Percentiles rank a stretch among this genome's conserved stretches.
These are phyloP conservation scores for Corythaixoides concolor DNA, from an alignment of 2,113 vertebrate genomes.

Conservation along the genomic window DNA sequence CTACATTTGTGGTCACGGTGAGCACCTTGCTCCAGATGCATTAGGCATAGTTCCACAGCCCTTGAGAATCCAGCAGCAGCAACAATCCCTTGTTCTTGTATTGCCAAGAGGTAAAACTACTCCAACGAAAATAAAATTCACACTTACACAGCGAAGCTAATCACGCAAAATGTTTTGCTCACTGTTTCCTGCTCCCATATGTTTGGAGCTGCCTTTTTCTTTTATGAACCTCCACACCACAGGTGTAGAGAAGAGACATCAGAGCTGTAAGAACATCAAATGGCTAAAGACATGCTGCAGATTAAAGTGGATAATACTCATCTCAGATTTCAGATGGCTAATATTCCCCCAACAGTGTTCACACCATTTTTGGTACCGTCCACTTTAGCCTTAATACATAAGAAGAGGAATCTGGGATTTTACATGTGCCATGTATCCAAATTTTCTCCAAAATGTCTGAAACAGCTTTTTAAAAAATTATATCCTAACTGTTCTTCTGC, in stretches of 20 bases:
- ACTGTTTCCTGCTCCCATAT: not conserved
- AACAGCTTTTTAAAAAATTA: not conserved
- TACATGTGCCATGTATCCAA: not conserved
- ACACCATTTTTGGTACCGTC: not conserved
- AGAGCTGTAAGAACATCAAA: not conserved
- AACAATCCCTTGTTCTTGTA: not conserved
- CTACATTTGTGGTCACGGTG: accelerated
- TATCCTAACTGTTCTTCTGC: not conserved
- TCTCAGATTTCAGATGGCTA: not conserved
- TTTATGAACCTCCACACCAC: not conserved
- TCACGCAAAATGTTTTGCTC: not conserved
- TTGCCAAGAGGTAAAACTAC: not conserved
- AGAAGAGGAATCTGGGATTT: not conserved
- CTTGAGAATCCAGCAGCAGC: not conserved
- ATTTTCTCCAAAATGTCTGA: not conserved
- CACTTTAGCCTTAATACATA: not conserved
- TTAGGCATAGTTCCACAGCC: not conserved
- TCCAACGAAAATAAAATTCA: not conserved
- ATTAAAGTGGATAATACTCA: not conserved
- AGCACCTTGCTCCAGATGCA: not conserved
- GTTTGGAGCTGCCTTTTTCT: not conserved
- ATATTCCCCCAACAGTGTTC: not conserved
- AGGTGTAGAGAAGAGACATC: not conserved
- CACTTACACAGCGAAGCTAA: not conserved
- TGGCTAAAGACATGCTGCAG: not conserved